A percentile compares a stretch with the other conserved stretches of the same genome.
These are phyloP conservation scores for Hypomecis punctinalis DNA, from an alignment of 2,888 invertebrate genomes.

Conservation along the genomic window DNA sequence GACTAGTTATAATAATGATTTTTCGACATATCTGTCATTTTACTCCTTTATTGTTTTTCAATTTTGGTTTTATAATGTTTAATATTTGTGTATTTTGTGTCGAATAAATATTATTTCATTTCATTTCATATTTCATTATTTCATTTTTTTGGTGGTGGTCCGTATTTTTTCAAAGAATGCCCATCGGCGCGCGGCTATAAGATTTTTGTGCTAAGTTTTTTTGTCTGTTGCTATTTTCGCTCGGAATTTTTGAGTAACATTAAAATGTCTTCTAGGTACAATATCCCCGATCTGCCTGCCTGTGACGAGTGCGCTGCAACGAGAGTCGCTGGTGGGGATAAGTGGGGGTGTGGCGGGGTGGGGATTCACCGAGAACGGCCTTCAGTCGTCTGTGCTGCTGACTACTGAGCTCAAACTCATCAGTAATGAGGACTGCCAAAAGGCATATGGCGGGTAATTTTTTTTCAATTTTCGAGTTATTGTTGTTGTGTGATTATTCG, in stretches of 20 bases:
- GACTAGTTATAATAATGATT: no score
- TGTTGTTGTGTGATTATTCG: no score
- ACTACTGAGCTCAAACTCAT: conserved; percentile 71
- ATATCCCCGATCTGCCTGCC: conserved; percentile 83
- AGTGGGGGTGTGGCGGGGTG: conserved; percentile 82
- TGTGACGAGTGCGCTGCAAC: conserved; percentile 56
- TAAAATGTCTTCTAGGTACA: conserved; percentile 55
- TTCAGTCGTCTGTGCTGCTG: conserved; percentile 73
- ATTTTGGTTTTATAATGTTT: no score
- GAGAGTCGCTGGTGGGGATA: conserved; percentile 52
- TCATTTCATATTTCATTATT: no score
- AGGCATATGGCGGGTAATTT: conserved; percentile 60
- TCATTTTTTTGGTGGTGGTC: no score
- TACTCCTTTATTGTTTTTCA: no score
- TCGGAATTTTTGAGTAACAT: no score
- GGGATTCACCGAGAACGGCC: conserved; percentile 81
- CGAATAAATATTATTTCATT: no score
- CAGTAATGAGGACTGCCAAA: conserved; percentile 55
- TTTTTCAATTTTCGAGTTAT: not conserved
- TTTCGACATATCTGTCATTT: no score
- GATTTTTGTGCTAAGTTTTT: not conserved
- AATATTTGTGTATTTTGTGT: no score
- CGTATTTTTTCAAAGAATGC: no score
- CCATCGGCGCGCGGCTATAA: no score
- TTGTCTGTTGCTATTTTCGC: not conserved